phyloP scores from a whole-genome alignment of 2,888 invertebrate species.

The Eupelmus urozonus region DNA sequence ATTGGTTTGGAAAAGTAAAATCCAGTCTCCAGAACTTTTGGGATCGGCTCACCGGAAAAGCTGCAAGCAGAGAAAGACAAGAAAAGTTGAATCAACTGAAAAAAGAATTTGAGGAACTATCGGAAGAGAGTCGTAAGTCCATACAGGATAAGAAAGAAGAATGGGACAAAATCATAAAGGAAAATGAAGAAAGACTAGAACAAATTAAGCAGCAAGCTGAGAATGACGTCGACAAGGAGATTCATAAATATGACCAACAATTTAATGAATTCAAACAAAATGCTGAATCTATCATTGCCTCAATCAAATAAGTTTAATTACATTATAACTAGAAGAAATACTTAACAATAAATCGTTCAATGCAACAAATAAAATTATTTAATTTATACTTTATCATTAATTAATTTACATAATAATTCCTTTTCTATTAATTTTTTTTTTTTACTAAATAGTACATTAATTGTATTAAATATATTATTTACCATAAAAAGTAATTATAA shows the following conservation, averaged over 20 bases:
- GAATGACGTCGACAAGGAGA: background rate
- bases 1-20: background rate
- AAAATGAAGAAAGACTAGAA: background rate
- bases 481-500: no score
- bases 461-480: no score
- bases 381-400: no score
- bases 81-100: conserved; percentile 1
- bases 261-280: background rate
- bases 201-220: background rate
- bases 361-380: no score
- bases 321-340: background rate
- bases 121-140: background rate
- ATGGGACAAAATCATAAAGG: background rate
- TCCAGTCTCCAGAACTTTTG: background rate
- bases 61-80: background rate
- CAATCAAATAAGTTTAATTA: background rate
- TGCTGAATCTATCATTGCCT: background rate
- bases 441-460: no score
- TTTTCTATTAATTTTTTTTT: no score
- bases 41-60: conserved; percentile 8
- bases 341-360: background rate
- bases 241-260: background rate
- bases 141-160: background rate
- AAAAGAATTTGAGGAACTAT: background rate
- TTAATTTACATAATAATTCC: no score